Evolutionary conservation across 2,113 vertebrate genomes (phyloP), one percentile per base, ranked within the genome.

Genomic region (Dunckerocampus dactyliophorus): DNA sequence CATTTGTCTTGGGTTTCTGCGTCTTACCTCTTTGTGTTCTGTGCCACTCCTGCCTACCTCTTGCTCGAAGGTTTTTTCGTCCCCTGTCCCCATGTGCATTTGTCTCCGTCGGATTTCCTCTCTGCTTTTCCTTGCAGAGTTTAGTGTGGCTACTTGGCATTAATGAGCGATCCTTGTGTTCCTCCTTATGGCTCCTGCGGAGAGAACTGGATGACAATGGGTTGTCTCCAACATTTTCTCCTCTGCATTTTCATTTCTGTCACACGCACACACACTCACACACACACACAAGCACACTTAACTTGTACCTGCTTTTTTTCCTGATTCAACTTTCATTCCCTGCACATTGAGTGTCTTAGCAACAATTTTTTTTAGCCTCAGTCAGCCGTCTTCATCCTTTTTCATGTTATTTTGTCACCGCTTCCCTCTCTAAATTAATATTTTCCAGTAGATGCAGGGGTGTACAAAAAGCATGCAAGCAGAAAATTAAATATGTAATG

Each of bases 151-250:
- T 55, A 19, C 52, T 68, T 67, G 15, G 19, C 59, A 71, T 78
- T 61, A 71, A 76, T 79, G 63, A 69, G 71, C 45, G 51, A 64
- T 34, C 22, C 50, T 58, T 10, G 8, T 69, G 58, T 67, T 72
- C 48, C 58, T 69, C 43, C 48, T 52, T 43, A 21, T 59, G 50
- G 51, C 47, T 39, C 70, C 47, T 71, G 59, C 47, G 24, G 48
- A 68, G 73, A 76, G 13, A 53, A 39, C 10, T 34, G 37, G 34
- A 55, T 37, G 52, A n/a, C 31, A 55, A 55, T 55, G n/a, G 1
- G 10, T 39, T 55, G 16, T 34, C 52, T 54, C 28, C 28, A 54
- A 54, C 24, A 15, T 75, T 57, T 19, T 50, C 10, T 50, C 17
- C 20, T 47, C 8, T 56, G 48, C 52, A 66, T 45, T 55, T n/a